A percentile compares a stretch with the other conserved stretches of the same genome.
These are phyloP conservation scores for Agrochola litura DNA, from an alignment of 2,888 invertebrate species.

Conservation along the genomic window DNA sequence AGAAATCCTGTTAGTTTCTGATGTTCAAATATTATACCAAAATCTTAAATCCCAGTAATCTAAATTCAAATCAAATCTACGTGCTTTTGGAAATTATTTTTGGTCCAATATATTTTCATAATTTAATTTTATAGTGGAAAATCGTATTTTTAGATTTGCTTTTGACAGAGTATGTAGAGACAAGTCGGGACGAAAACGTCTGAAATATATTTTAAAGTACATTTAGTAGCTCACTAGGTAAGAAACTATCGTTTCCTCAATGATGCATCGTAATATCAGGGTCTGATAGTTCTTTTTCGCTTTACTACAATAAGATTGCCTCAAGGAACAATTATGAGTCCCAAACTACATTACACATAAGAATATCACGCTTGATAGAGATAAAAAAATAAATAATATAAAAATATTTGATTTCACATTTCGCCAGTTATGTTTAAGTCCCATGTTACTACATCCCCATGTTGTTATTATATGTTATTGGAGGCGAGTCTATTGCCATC, in stretches of 20 bases:
- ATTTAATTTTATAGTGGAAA: background rate
- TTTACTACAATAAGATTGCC: background rate
- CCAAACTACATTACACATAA: background rate
- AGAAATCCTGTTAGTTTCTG: conserved; percentile 22
- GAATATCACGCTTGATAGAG: background rate
- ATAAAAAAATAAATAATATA: background rate
- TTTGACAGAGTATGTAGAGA: background rate
- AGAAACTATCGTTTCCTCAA: too few relatives aligned
- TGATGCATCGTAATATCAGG: background rate
- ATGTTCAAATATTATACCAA: background rate
- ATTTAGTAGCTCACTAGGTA: background rate
- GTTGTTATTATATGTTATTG: too few relatives aligned
- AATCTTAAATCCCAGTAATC: background rate
- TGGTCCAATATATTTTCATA: background rate
- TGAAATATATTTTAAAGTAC: background rate
- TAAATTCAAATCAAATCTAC: background rate
- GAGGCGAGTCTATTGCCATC: too few relatives aligned
- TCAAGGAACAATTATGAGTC: background rate
- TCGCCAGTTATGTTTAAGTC: too few relatives aligned
- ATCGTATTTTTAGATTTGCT: background rate
- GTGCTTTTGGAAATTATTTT: background rate
- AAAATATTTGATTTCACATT: too few relatives aligned
- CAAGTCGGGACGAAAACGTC: background rate
- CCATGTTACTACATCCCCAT: too few relatives aligned
- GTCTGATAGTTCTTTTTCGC: background rate